Evolutionary conservation across 2,888 invertebrate genomes (phyloP).

Genomic region (Atherix ibis): DNA sequence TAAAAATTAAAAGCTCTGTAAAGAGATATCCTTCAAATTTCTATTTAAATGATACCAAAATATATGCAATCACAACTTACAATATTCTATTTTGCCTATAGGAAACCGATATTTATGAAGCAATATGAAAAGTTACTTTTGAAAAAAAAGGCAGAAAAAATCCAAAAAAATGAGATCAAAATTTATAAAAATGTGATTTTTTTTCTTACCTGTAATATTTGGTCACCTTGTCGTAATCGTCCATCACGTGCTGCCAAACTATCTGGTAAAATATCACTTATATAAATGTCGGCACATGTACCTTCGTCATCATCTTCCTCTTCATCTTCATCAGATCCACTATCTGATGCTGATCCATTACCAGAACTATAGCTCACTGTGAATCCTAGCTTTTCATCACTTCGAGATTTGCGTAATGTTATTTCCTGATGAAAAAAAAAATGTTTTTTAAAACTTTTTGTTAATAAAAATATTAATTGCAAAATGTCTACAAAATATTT

Average conservation of each 20-base stretch:
- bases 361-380: slow-evolving; percentile 48
- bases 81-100: too few species aligned
- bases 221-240: slow-evolving; percentile 43
- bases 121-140: not conserved
- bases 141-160: too few species aligned
- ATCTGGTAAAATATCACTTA: slow-evolving; percentile 45
- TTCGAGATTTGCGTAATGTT: slow-evolving; percentile 39
- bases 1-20: too few species aligned
- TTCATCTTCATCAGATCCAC: slow-evolving; percentile 1
- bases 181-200: not conserved
- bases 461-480: too few species aligned
- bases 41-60: too few species aligned
- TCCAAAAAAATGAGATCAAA: not conserved
- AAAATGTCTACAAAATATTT: too few species aligned
- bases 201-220: slow-evolving; percentile 39
- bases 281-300: slow-evolving; percentile 43
- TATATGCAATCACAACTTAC: too few species aligned
- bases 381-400: slow-evolving; percentile 46
- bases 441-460: too few species aligned
- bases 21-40: too few species aligned
- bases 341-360: slow-evolving; percentile 2
- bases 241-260: slow-evolving; percentile 44
- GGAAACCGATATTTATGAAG: not conserved
- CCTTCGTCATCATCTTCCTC: slow-evolving; percentile 32
- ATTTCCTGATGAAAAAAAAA: slow-evolving; percentile 40